Conservation (phyloP, 2,888 invertebrate species). For the Mystacides longicornis region DNA sequence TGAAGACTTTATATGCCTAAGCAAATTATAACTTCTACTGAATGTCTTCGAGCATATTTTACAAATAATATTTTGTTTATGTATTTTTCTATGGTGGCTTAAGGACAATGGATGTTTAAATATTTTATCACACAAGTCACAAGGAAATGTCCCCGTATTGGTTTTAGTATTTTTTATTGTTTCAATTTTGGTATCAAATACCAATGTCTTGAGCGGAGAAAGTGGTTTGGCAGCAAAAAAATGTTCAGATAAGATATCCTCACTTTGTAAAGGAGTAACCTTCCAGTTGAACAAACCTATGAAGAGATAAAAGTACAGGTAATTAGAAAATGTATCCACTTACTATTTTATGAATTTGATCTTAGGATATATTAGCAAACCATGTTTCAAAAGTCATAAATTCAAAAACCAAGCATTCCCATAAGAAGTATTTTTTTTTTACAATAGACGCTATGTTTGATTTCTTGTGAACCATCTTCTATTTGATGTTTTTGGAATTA, state of each 20-base stretch:
- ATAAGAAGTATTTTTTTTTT: too few species aligned
- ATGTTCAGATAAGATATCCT: neutral
- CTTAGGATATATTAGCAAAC: too few species aligned
- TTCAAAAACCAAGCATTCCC: too few species aligned
- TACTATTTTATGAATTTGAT: too few species aligned
- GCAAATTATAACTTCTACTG: constrained; percentile 19
- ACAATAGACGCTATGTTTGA: too few species aligned
- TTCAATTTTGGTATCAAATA: constrained; percentile 14
- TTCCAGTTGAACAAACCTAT: constrained; percentile 19
- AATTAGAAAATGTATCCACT: too few species aligned
- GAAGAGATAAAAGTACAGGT: too few species aligned
- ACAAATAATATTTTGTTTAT: constrained; percentile 38
- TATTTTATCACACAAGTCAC: constrained; percentile 39
- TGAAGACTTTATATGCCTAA: constrained; percentile 19
- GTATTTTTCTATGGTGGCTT: constrained; percentile 39
- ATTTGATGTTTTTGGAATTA: too few species aligned
- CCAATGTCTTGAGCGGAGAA: constrained; percentile 12
- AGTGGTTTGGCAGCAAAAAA: neutral
- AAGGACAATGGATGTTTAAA: constrained; percentile 39
- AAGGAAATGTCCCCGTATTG: constrained; percentile 22
- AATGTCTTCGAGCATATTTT: constrained; percentile 32
- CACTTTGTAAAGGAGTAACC: constrained; percentile 4
- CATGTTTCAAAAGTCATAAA: too few species aligned
- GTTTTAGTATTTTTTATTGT: constrained; percentile 11
- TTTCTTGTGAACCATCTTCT: too few species aligned